Evolutionary conservation across 2,113 vertebrate genomes (phyloP), one percentile per base, ranked within the genome.

Genomic region (Misgurnus anguillicaudatus): DNA sequence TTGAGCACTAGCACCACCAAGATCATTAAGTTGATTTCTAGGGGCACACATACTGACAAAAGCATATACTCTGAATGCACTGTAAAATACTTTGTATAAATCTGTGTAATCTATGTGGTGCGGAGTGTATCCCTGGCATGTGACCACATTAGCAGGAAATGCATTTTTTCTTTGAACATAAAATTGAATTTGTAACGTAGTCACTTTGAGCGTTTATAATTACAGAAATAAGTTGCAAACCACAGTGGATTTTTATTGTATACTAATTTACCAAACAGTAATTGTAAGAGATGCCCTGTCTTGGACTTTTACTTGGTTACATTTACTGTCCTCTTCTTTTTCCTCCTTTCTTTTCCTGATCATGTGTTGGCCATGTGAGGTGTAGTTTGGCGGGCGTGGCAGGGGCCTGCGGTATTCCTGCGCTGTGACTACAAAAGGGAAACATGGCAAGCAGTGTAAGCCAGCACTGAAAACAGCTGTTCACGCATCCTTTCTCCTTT

Each of bases 401-500:
- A 31, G 66, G 71, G 75, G 80, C 69, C 83, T 89, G 86, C 74
- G 88, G 87, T 88, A 80, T 87, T 76, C 79, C 82, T 75, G 79
- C 80, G 75, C 84, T 78, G 75, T 77, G 78, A 80, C 85, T 85
- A 78, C 81, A 85, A 83, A 88, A 73, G 70, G 84, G 85, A 85
- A 87, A 86, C 84, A 87, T 85, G 86, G 89, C 84, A 84, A 86
- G 77, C 87, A 87, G 84, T 79, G 79, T 83, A 86, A 86, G 87
- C 76, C 69, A 53, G 84, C 88, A 86, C 87, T 84, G 85, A 89
- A 88, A 90, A 88, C 89, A 90, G 89, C 90, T 91, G 90, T 89
- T 91, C 88, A 89, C 79, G 83, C 88, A 90, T 90, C 89, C 91
- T 88, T 78, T 89, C 87, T 86, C 87, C 83, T 89, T 89, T 93